These are phyloP conservation scores for Phyllostomus discolor DNA, from an alignment of 2,113 vertebrate species.

Conservation along the genomic window DNA sequence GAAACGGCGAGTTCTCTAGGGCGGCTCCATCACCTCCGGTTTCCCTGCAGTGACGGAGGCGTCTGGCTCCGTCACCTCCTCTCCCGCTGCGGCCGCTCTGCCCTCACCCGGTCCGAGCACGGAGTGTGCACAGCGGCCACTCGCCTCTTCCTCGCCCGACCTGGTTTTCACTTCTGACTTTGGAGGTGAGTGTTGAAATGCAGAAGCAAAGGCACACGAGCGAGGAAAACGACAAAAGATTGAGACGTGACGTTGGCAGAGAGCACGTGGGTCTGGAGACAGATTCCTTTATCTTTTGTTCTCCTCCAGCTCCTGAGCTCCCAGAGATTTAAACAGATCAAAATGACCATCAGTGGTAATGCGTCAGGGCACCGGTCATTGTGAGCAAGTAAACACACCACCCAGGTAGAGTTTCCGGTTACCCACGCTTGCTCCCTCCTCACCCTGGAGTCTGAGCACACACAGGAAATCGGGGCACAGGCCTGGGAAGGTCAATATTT, in stretches of 20 bases:
- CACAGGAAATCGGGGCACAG: neutral
- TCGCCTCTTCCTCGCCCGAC: neutral
- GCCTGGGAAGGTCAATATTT: neutral
- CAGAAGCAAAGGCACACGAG: neutral
- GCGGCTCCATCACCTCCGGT: no score
- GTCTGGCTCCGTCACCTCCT: neutral
- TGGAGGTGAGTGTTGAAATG: neutral
- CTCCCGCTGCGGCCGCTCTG: rapidly evolving
- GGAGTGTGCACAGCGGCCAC: neutral
- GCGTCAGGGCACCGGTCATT: neutral
- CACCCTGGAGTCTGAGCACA: neutral
- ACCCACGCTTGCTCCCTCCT: rapidly evolving
- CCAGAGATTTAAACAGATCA: neutral
- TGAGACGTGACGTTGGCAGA: neutral
- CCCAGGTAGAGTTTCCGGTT: neutral
- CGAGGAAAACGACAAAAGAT: neutral
- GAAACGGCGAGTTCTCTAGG: neutral
- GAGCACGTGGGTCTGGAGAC: neutral
- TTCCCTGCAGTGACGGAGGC: neutral
- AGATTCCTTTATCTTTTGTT: neutral
- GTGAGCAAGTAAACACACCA: neutral
- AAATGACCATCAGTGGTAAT: neutral
- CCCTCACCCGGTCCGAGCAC: neutral
- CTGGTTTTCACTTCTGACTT: neutral
- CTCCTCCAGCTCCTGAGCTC: neutral